These are phyloP conservation scores for Drosophila subobscura DNA, from an alignment of 1,140 invertebrate species.

Conservation along the genomic window DNA sequence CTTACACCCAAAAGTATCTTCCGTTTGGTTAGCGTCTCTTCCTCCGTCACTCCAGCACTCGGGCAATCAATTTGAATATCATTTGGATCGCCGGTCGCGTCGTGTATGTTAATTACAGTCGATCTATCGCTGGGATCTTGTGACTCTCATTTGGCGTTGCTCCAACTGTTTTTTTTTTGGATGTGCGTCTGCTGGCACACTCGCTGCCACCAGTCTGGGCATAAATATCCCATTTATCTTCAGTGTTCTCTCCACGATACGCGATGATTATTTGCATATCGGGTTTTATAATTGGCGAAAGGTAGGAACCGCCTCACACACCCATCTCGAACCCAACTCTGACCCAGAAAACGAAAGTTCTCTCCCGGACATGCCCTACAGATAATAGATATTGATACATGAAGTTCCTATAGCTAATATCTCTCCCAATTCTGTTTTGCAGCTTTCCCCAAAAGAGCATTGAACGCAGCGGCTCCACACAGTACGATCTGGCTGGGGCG, in stretches of 20 bases:
- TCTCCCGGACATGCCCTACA: conserved; percentile 3
- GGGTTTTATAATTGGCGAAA: conserved; percentile 87
- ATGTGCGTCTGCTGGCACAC: conserved; percentile 13
- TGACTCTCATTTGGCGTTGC: conserved; percentile 35
- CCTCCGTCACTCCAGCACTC: conserved; percentile 41
- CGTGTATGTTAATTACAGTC: conserved; percentile 21
- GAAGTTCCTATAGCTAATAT: background rate
- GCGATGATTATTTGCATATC: conserved; percentile 88
- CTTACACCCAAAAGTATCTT: conserved; percentile 28
- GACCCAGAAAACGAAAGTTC: conserved; percentile 62
- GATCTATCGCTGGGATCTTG: conserved; percentile 38
- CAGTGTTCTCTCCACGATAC: conserved; percentile 29
- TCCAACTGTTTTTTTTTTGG: conserved; percentile 44
- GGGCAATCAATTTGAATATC: conserved; percentile 61
- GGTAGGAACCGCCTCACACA: conserved; percentile 77
- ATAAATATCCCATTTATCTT: conserved; percentile 37
- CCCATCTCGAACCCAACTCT: background rate
- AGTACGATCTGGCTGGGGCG: conserved; percentile 72
- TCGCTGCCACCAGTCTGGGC: conserved; percentile 9
- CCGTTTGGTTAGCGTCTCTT: conserved; percentile 44
- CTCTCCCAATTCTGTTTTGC: conserved; percentile 26
- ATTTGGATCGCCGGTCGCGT: conserved; percentile 27
- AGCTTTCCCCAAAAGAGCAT: conserved; percentile 83
- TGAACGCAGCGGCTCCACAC: conserved; percentile 77
- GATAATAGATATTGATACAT: conserved; percentile 8